Conservation (phyloP, 2,113 vertebrate species). For the Oophaga pumilio region DNA sequence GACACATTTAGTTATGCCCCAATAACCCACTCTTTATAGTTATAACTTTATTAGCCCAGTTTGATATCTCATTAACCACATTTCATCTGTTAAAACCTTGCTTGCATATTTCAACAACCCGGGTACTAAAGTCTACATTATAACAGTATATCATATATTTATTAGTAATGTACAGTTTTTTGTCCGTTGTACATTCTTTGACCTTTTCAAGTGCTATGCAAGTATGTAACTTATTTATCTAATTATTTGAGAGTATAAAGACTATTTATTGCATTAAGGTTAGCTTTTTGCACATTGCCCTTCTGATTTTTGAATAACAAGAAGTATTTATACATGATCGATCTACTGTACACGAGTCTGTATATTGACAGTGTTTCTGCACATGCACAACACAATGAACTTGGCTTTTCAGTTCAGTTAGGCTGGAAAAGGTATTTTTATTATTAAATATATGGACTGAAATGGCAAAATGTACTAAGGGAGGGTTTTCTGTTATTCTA, state of each 20-base stretch:
- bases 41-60: not conserved
- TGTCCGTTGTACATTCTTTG: conserved; percentile 19
- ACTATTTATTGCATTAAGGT: conserved; percentile 48
- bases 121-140: not conserved
- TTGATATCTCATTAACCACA: not conserved
- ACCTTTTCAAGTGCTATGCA: conserved; percentile 44
- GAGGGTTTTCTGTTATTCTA: not conserved
- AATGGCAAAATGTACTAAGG: not conserved
- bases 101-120: not conserved
- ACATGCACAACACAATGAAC: not conserved
- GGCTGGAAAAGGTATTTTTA: not conserved
- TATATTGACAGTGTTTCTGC: not conserved
- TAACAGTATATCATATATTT: conserved; percentile 36
- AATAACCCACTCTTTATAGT: not conserved
- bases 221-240: conserved; percentile 48
- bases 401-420: not conserved
- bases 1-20: not conserved
- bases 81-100: not conserved
- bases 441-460: not conserved
- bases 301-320: not conserved
- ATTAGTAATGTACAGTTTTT: conserved; percentile 53
- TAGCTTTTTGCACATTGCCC: conserved; percentile 39
- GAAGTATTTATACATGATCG: not conserved
- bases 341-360: conserved; percentile 1
- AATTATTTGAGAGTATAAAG: conserved; percentile 32